Conservation (phyloP, 2,797 vertebrate species). For the Antennarius maculatus region DNA sequence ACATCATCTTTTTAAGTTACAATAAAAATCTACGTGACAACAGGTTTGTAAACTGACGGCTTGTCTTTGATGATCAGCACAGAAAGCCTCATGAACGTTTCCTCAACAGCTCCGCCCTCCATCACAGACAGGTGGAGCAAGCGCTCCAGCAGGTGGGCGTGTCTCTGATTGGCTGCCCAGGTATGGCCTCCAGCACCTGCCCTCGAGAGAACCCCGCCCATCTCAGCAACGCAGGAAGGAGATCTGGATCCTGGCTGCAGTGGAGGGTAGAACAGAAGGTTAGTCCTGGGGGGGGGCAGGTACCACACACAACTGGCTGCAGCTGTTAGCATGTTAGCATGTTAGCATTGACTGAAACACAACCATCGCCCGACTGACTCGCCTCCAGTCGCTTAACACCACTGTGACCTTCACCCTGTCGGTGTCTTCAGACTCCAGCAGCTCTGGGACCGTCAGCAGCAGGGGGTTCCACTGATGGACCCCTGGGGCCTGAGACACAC, state of each 20-base stretch:
- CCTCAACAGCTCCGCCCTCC: background rate
- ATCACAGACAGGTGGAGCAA: background rate
- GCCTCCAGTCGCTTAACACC: constrained; percentile 34
- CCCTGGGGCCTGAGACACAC: constrained; percentile 45
- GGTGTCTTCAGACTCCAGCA: constrained; percentile 24
- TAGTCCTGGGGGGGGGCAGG: background rate
- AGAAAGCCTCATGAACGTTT: too few species aligned
- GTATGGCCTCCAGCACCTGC: constrained; percentile 46
- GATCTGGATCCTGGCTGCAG: constrained; percentile 41
- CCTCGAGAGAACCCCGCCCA: constrained; percentile 57
- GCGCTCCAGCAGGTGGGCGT: background rate
- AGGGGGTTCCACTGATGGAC: constrained; percentile 26
- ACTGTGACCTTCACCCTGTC: constrained; percentile 35
- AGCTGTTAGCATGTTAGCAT: too few species aligned
- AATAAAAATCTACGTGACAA: too few species aligned
- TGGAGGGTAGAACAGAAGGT: background rate
- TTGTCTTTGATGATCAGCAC: too few species aligned
- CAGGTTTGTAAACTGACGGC: too few species aligned
- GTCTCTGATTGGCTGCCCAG: background rate
- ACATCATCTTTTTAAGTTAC: too few species aligned
- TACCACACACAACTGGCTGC: too few species aligned
- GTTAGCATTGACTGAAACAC: background rate
- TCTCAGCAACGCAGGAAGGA: constrained; percentile 52
- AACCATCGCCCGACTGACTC: background rate
- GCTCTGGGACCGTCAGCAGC: constrained; percentile 49